phyloP scores from a whole-genome alignment of 2,797 vertebrate genomes.

The Micropoecilia bifurca region DNA sequence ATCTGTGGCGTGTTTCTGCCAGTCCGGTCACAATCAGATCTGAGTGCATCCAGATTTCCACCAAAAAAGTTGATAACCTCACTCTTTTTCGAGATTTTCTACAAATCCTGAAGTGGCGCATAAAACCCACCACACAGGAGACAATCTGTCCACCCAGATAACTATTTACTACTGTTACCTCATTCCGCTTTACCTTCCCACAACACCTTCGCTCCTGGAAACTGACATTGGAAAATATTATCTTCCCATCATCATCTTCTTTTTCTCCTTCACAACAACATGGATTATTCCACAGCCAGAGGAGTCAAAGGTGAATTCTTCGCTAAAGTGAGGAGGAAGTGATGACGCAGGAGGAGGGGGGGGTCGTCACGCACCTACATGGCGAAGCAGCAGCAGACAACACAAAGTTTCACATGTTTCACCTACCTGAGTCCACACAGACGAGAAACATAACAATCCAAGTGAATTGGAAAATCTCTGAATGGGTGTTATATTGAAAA shows the following conservation, averaged over 20 bases:
- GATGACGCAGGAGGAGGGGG: slow-evolving; percentile 72
- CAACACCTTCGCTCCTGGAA: slow-evolving; percentile 11
- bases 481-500: background rate
- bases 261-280: slow-evolving; percentile 65
- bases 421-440: slow-evolving; percentile 47
- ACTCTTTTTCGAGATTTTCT: background rate
- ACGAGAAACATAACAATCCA: slow-evolving; percentile 46
- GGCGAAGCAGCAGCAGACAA: slow-evolving; percentile 63
- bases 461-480: slow-evolving; percentile 24
- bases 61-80: background rate
- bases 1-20: slow-evolving; percentile 55
- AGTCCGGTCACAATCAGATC: slow-evolving; percentile 64
- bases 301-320: slow-evolving; percentile 58
- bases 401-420: slow-evolving; percentile 64
- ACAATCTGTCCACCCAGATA: slow-evolving; percentile 2
- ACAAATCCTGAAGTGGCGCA: background rate
- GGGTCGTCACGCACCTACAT: slow-evolving; percentile 60
- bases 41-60: background rate
- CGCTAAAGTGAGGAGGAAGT: slow-evolving; percentile 74
- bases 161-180: slow-evolving; percentile 1
- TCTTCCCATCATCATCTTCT: slow-evolving; percentile 31
- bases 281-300: slow-evolving; percentile 56
- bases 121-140: background rate
- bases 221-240: slow-evolving; percentile 56
- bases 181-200: slow-evolving; percentile 30